These are phyloP conservation scores for Cephus runcator DNA, from an alignment of 2,888 invertebrate species.

Conservation along the genomic window DNA sequence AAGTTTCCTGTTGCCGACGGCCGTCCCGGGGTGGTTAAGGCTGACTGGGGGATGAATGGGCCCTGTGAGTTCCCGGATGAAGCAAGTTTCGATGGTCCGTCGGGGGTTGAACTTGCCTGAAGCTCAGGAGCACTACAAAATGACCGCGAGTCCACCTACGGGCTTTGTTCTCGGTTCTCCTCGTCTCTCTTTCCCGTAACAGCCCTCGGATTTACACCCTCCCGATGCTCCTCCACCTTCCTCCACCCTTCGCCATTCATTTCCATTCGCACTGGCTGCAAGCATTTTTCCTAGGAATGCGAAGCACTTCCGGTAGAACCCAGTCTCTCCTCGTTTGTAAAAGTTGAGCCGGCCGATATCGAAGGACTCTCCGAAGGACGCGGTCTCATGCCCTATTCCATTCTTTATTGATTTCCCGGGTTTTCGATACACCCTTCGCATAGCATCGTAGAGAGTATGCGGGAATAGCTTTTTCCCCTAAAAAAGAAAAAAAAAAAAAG, in stretches of 20 bases:
- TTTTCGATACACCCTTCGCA: background rate
- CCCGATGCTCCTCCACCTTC: background rate
- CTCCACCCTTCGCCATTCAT: background rate
- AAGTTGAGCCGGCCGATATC: background rate
- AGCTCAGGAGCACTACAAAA: background rate
- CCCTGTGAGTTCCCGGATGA: background rate
- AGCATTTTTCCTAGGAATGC: background rate
- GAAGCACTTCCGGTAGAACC: background rate
- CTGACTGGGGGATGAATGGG: background rate
- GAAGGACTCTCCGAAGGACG: background rate
- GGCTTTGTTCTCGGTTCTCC: background rate
- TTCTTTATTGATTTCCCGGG: background rate
- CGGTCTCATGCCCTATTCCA: background rate
- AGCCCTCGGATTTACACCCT: background rate
- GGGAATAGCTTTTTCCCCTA: background rate
- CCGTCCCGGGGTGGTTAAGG: background rate
- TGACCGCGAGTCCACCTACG: background rate
- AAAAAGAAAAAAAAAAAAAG: constrained; percentile 5
- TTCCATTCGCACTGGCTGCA: background rate
- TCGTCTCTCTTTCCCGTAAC: background rate
- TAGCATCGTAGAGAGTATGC: background rate
- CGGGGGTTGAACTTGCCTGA: background rate
- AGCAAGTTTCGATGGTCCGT: background rate
- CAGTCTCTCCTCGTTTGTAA: background rate
- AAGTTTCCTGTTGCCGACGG: background rate